These are phyloP conservation scores for Drosophila longiperda DNA, from an alignment of 2,888 invertebrate species.

Conservation along the genomic window DNA sequence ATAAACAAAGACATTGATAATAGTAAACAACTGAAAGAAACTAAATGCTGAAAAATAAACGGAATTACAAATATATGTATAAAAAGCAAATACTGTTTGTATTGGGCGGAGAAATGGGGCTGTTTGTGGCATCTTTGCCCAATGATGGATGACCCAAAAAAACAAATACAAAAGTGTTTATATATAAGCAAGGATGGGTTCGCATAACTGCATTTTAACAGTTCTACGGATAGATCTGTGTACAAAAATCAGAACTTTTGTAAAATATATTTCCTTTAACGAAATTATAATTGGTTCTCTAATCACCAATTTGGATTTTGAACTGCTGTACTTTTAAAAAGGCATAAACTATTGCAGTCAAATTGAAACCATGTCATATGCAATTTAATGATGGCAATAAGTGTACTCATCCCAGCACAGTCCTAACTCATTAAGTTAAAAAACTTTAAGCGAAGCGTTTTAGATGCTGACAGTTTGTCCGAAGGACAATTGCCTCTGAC, in stretches of 20 bases:
- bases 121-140: constrained; percentile 5
- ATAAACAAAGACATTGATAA: constrained; percentile 55
- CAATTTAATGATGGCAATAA: not conserved
- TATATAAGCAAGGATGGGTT: not conserved
- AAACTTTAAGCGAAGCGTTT: constrained; percentile 17
- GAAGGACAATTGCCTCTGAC: constrained; percentile 39
- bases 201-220: not conserved
- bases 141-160: constrained; percentile 35
- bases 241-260: not conserved
- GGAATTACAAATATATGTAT: constrained; percentile 41
- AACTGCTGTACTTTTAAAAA: not conserved
- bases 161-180: not conserved
- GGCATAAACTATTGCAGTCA: not conserved
- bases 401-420: constrained; percentile 6
- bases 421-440: constrained; percentile 51
- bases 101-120: not conserved
- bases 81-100: constrained; percentile 34
- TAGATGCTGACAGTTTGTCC: constrained; percentile 2
- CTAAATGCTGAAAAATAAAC: constrained; percentile 59
- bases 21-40: constrained; percentile 19
- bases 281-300: not conserved
- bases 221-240: not conserved
- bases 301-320: not conserved
- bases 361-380: not conserved
- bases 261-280: not conserved